Evolutionary conservation across 2,113 vertebrate species (phyloP).

Genomic region (Hiodon tergisus): DNA sequence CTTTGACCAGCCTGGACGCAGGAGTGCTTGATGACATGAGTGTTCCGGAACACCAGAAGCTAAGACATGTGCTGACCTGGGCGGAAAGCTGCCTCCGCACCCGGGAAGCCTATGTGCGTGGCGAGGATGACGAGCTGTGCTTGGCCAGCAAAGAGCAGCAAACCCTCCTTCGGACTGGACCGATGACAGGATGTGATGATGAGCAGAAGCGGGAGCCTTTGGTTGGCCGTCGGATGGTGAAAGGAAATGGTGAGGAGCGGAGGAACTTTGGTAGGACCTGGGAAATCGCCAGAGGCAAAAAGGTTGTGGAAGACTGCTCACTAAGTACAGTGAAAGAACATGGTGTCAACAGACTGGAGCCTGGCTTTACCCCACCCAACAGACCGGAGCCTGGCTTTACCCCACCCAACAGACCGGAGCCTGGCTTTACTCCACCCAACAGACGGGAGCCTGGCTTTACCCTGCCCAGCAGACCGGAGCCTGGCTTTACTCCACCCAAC

Average conservation of each 20-base stretch:
- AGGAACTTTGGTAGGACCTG: not conserved
- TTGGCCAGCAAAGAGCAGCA: not conserved
- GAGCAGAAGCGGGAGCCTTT: not conserved
- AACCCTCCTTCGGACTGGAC: conserved; percentile 21
- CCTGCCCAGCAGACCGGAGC: no score
- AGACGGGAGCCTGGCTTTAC: not conserved
- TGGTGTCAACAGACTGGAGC: not conserved
- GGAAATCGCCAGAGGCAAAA: not conserved
- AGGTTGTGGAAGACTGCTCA: not conserved
- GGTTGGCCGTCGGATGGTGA: no score
- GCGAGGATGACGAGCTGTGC: not conserved
- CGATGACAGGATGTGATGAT: not conserved
- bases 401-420: not conserved
- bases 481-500: not conserved
- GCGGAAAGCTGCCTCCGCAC: conserved; percentile 44
- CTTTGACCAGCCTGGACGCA: conserved; percentile 28
- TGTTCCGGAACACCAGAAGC: conserved; percentile 55
- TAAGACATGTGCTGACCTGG: conserved; percentile 52
- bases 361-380: not conserved
- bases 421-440: not conserved
- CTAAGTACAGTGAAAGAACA: not conserved
- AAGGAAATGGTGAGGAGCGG: not conserved
- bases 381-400: not conserved
- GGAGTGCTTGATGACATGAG: conserved; percentile 32
- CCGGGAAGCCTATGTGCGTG: not conserved